These are phyloP conservation scores for Ennomos erosarius DNA, from an alignment of 2,888 invertebrate genomes.

Conservation along the genomic window DNA sequence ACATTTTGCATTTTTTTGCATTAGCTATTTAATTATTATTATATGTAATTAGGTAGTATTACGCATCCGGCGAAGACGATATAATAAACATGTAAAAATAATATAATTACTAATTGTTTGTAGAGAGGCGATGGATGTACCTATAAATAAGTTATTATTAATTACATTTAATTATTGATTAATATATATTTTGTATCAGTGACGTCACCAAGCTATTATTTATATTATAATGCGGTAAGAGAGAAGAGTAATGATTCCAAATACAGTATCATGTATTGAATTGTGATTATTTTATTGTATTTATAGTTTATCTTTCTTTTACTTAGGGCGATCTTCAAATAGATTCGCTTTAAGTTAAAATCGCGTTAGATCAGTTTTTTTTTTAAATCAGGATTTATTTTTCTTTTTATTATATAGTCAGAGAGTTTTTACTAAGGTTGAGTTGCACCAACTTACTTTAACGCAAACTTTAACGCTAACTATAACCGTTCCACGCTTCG, in stretches of 20 bases:
- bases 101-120: conserved; percentile 54
- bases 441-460: too few relatives aligned
- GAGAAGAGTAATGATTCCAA: conserved; percentile 72
- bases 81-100: conserved; percentile 40
- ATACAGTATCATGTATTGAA: conserved; percentile 78
- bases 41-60: too few relatives aligned
- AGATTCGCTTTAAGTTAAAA: too few relatives aligned
- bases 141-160: conserved; percentile 69
- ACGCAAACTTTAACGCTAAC: too few relatives aligned
- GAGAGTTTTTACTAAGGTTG: too few relatives aligned
- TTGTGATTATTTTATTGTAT: conserved; percentile 36
- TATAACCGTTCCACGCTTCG: too few relatives aligned
- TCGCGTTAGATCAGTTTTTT: too few relatives aligned
- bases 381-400: too few relatives aligned
- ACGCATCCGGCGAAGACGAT: conserved; percentile 49
- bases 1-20: too few relatives aligned
- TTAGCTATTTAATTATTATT: too few relatives aligned
- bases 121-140: conserved; percentile 57
- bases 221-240: conserved; percentile 74
- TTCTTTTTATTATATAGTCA: too few relatives aligned
- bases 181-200: conserved; percentile 80
- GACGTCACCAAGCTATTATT: conserved; percentile 74
- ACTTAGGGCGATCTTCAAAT: too few relatives aligned
- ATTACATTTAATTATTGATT: conserved; percentile 48
- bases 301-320: background rate